A percentile compares a stretch with the other conserved stretches of the same genome.
These are phyloP conservation scores for Emydura subglobosa DNA, from an alignment of 2,113 vertebrate genomes.

Conservation along the genomic window DNA sequence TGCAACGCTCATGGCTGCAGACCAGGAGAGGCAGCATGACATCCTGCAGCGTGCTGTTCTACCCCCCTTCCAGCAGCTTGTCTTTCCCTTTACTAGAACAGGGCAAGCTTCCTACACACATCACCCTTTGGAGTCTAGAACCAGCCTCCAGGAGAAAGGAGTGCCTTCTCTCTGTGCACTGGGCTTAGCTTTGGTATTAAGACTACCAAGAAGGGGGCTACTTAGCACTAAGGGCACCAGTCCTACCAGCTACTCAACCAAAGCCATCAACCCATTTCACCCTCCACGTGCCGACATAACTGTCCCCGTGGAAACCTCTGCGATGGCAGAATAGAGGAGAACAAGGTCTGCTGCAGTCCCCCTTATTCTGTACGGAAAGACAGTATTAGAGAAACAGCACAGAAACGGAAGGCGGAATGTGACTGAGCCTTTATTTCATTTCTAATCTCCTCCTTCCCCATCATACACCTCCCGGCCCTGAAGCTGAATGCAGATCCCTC, in stretches of 20 bases:
- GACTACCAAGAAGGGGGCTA: neutral
- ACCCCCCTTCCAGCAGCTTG: neutral
- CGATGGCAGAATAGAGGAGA: neutral
- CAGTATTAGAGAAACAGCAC: neutral
- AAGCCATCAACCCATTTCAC: neutral
- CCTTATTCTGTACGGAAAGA: accelerated
- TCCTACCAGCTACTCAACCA: neutral
- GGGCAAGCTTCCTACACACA: neutral
- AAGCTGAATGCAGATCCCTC: neutral
- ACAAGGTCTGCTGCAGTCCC: neutral
- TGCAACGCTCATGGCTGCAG: neutral
- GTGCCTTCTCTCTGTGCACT: neutral
- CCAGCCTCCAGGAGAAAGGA: neutral
- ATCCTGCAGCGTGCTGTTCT: neutral
- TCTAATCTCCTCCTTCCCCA: neutral
- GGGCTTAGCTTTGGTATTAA: neutral
- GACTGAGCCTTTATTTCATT: neutral
- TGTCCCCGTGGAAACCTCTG: neutral
- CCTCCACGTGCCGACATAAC: neutral
- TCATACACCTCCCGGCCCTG: neutral
- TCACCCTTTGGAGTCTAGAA: neutral
- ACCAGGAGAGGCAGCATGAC: neutral
- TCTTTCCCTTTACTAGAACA: neutral
- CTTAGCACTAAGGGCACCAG: neutral
- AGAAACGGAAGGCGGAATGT: neutral